Percentiles rank a stretch among this genome's conserved stretches.
Conservation (phyloP, 2,888 invertebrate genomes). For the Dryobotodes eremita region DNA sequence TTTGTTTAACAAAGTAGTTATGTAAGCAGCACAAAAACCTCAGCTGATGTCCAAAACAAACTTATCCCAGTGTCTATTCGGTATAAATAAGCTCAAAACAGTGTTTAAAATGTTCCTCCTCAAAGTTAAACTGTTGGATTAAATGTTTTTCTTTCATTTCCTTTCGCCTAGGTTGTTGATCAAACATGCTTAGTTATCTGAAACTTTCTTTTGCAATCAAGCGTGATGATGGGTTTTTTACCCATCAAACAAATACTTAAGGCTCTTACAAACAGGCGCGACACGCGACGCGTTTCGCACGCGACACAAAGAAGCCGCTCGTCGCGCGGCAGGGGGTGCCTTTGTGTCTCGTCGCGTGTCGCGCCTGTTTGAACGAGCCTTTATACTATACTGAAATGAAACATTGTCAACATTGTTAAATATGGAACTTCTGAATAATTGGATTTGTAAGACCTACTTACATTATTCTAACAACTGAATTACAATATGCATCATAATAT, state of each 20-base stretch:
- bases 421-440: background rate
- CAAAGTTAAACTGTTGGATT: constrained; percentile 26
- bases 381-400: background rate
- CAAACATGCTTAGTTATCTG: constrained; percentile 39
- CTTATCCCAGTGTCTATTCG: background rate
- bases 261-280: no score
- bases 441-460: background rate
- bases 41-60: constrained; percentile 1
- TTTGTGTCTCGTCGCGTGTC: no score
- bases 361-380: no score
- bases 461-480: no score
- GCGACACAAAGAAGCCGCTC: no score
- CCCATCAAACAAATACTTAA: constrained; percentile 11
- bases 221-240: background rate
- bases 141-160: constrained; percentile 46
- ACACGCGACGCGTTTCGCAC: background rate
- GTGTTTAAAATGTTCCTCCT: constrained; percentile 12
- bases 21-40: background rate
- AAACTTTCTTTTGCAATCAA: constrained; percentile 24
- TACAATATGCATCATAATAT: background rate
- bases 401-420: background rate
- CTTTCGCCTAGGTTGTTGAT: constrained; percentile 26
- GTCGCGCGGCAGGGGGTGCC: no score
- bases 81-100: background rate
- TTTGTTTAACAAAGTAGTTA: background rate